These are phyloP conservation scores for Ridgeia piscesae DNA, from an alignment of 1,140 invertebrate genomes.

Conservation along the genomic window DNA sequence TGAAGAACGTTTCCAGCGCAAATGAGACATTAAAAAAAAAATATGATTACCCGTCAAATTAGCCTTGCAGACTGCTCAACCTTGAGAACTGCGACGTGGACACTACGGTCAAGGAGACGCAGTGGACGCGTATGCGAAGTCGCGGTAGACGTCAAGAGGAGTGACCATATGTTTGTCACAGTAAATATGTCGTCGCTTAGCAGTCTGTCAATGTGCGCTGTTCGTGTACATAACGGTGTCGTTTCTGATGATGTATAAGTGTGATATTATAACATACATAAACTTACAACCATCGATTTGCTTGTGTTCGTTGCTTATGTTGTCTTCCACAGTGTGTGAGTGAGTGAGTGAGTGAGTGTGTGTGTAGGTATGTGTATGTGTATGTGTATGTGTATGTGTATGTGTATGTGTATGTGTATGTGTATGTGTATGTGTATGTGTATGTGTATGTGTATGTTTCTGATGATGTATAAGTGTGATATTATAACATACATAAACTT, in stretches of 20 bases:
- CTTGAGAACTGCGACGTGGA: not conserved
- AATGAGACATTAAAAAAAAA: too few relatives aligned
- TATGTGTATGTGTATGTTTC: too few relatives aligned
- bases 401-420: slow-evolving; percentile 12
- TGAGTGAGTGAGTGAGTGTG: not conserved
- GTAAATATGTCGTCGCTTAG: not conserved
- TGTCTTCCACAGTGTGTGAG: not conserved
- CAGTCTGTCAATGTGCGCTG: not conserved
- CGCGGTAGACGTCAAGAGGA: not conserved
- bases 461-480: too few relatives aligned
- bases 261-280: not conserved
- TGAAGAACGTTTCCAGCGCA: too few relatives aligned
- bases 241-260: not conserved
- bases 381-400: not conserved
- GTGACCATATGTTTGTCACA: not conserved
- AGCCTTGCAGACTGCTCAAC: not conserved
- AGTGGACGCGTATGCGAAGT: not conserved
- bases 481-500: too few relatives aligned
- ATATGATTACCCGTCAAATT: too few relatives aligned
- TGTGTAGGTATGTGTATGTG: not conserved
- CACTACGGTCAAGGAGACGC: not conserved
- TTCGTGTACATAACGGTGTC: too few relatives aligned
- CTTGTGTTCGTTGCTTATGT: too few relatives aligned
- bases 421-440: too few relatives aligned
- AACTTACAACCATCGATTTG: too few relatives aligned